phyloP scores from a whole-genome alignment of 2,888 invertebrate genomes.

The Drosophila hamatofila region DNA sequence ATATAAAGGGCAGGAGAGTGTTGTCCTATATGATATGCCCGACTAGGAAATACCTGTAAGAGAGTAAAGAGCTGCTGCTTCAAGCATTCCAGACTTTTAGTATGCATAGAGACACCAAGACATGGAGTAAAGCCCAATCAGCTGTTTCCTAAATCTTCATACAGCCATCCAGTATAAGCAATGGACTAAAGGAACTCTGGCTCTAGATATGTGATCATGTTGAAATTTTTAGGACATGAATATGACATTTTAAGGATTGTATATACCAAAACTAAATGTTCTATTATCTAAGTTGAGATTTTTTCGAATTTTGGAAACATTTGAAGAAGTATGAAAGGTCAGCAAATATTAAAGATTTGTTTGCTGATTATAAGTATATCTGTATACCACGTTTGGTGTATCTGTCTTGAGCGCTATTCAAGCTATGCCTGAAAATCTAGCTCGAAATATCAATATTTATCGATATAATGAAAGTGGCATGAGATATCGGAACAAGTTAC shows the following conservation, averaged over 20 bases:
- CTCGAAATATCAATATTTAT: neutral
- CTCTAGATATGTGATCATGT: neutral
- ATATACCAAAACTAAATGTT: too few relatives aligned
- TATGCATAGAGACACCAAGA: neutral
- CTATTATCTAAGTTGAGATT: too few relatives aligned
- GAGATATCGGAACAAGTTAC: neutral
- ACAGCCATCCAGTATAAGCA: neutral
- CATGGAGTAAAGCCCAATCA: too few relatives aligned
- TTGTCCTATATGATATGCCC: neutral
- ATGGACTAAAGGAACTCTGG: neutral
- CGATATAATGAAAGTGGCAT: neutral
- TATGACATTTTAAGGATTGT: rapidly evolving
- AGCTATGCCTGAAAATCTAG: neutral
- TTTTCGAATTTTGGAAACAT: too few relatives aligned
- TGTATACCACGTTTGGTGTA: too few relatives aligned
- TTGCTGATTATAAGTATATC: too few relatives aligned
- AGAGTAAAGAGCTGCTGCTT: neutral
- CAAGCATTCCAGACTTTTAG: neutral
- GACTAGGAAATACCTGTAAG: neutral
- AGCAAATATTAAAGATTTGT: too few relatives aligned
- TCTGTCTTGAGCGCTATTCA: neutral
- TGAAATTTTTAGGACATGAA: neutral
- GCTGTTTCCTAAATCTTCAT: neutral
- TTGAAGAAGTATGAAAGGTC: too few relatives aligned
- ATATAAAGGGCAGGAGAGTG: neutral